phyloP scores from a whole-genome alignment of 1,140 invertebrate species.

The Euglossa dilemma region DNA sequence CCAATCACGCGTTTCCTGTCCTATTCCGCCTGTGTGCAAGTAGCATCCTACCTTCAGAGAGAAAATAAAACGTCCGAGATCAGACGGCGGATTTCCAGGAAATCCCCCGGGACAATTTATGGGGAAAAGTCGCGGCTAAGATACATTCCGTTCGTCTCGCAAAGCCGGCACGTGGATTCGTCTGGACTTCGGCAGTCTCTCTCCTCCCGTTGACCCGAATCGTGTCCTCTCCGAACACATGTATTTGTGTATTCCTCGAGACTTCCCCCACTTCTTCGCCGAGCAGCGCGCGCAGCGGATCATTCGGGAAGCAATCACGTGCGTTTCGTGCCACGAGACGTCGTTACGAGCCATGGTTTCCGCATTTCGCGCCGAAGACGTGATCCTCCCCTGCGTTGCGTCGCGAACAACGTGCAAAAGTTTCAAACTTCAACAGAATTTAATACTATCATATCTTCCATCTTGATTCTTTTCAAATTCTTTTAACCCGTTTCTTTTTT shows the following conservation, averaged over 20 bases:
- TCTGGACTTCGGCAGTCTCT: not conserved
- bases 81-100: conserved; percentile 11
- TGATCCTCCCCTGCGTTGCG: not conserved
- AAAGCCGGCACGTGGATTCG: not conserved
- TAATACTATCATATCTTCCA: not conserved
- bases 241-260: not conserved
- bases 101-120: not conserved
- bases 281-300: conserved; percentile 3
- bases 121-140: not conserved
- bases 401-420: conserved; percentile 23
- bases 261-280: not conserved
- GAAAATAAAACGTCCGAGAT: conserved; percentile 2
- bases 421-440: not conserved
- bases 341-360: not conserved
- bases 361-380: not conserved
- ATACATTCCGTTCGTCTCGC: conserved; percentile 6
- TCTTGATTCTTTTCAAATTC: not conserved
- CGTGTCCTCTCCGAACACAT: not conserved
- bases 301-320: conserved; percentile 22
- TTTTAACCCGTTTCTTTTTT: not conserved
- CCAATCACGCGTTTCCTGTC: conserved; percentile 48
- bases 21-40: conserved; percentile 36
- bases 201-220: not conserved
- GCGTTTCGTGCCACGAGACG: not conserved
- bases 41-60: conserved; percentile 32